Evolutionary conservation across 2,888 invertebrate genomes (phyloP).

Genomic region (Caradrina clavipalpis): DNA sequence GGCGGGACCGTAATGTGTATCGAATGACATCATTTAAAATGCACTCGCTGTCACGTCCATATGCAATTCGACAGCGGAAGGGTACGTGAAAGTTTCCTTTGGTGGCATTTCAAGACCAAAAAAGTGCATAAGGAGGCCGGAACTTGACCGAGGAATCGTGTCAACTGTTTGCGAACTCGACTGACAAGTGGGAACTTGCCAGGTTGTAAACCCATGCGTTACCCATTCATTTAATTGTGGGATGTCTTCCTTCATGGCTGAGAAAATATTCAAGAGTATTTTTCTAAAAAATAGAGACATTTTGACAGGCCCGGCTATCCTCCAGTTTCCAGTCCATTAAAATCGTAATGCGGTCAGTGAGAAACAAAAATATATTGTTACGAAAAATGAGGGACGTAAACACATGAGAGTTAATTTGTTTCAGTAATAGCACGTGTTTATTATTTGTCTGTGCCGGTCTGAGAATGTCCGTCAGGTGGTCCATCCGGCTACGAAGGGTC

Average conservation of each 20-base stretch:
- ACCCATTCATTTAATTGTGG: slow-evolving; percentile 73
- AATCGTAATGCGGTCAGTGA: slow-evolving; percentile 73
- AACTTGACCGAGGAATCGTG: slow-evolving; percentile 74
- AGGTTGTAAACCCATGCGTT: slow-evolving; percentile 72
- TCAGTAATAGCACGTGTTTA: slow-evolving; percentile 44
- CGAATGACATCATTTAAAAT: slow-evolving; percentile 64
- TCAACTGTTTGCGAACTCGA: slow-evolving; percentile 78
- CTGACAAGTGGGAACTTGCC: slow-evolving; percentile 77
- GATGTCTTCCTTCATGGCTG: slow-evolving; percentile 66
- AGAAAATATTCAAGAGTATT: slow-evolving; percentile 58
- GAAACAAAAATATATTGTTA: slow-evolving; percentile 73
- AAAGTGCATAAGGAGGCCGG: slow-evolving; percentile 75
- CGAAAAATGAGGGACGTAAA: slow-evolving; percentile 70
- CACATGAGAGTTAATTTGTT: slow-evolving; percentile 69
- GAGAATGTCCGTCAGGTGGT: slow-evolving; percentile 36
- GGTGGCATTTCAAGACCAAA: slow-evolving; percentile 74
- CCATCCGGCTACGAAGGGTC: slow-evolving; percentile 24
- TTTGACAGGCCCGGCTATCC: slow-evolving; percentile 57
- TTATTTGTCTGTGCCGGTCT: slow-evolving; percentile 31
- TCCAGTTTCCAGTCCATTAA: slow-evolving; percentile 68
- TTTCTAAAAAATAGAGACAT: slow-evolving; percentile 59
- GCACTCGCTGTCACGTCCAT: slow-evolving; percentile 63
- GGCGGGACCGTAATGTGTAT: slow-evolving; percentile 50
- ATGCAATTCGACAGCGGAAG: slow-evolving; percentile 65
- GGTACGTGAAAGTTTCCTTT: slow-evolving; percentile 74